Percentiles rank a stretch among this genome's conserved stretches.
Conservation (phyloP, 2,797 vertebrate species). For the Nothura maculosa region DNA sequence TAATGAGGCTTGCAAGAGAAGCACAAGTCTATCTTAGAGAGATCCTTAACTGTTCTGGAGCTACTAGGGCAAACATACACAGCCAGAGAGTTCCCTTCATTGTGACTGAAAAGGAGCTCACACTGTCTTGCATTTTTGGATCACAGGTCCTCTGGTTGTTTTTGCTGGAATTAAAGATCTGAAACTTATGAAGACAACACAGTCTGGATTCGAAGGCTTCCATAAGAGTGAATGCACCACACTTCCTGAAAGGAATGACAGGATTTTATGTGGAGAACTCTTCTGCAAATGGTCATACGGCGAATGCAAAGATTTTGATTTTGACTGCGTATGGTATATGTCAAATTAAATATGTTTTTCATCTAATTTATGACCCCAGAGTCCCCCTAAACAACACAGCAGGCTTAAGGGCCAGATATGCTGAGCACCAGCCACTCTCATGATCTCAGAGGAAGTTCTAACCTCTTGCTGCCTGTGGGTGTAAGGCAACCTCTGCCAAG, state of each 20-base stretch:
- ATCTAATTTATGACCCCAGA: background rate
- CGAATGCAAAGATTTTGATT: conserved; percentile 81
- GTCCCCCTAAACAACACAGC: background rate
- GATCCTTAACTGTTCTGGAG: background rate
- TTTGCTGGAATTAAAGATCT: conserved; percentile 92
- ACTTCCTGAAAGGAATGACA: conserved; percentile 89
- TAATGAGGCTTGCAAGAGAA: background rate
- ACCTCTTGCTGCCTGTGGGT: fast-evolving
- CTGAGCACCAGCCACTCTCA: background rate
- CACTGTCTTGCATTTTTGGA: background rate
- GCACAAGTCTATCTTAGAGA: background rate
- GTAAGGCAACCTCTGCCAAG: fast-evolving
- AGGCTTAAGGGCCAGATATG: background rate
- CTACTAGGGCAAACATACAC: background rate
- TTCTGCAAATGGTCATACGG: conserved; percentile 92
- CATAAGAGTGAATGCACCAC: conserved; percentile 90
- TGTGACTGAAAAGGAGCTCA: background rate
- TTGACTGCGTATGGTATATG: conserved; percentile 89
- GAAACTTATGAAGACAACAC: conserved; percentile 94
- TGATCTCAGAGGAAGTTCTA: background rate
- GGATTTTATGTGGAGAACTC: conserved; percentile 92
- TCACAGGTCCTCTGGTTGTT: conserved; percentile 86
- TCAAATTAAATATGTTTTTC: background rate
- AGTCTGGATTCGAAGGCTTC: conserved; percentile 95
- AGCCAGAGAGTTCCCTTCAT: background rate